Conservation (phyloP, 2,888 invertebrate genomes). For the Blastobasis adustella region DNA sequence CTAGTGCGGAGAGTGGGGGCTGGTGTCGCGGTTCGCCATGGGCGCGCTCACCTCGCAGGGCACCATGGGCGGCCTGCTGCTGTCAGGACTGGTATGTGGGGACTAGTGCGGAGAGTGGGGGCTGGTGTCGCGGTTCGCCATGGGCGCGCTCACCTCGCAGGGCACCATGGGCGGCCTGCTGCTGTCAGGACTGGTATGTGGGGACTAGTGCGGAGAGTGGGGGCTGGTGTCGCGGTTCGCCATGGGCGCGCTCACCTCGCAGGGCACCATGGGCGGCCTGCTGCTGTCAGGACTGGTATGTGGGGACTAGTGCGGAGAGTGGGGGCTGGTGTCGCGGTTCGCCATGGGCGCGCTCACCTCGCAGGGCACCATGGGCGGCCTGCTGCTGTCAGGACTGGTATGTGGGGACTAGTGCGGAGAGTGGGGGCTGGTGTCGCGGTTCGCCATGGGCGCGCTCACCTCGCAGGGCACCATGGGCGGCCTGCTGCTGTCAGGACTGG, state of each 20-base stretch:
- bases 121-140: conserved; percentile 29
- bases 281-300: neutral
- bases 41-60: neutral
- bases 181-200: neutral
- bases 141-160: neutral
- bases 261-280: neutral
- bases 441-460: conserved; percentile 3
- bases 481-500: neutral
- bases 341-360: neutral
- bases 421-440: conserved; percentile 38
- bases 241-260: neutral
- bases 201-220: too few relatives aligned
- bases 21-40: conserved; percentile 28
- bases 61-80: neutral
- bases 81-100: too few relatives aligned
- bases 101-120: too few relatives aligned
- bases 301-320: too few relatives aligned
- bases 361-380: neutral
- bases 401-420: too few relatives aligned
- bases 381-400: neutral
- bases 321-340: conserved; percentile 37
- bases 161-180: neutral
- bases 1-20: too few relatives aligned
- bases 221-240: conserved; percentile 33
- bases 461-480: neutral